phyloP scores from a whole-genome alignment of 2,888 invertebrate species.

The Hyposoter didymator region DNA sequence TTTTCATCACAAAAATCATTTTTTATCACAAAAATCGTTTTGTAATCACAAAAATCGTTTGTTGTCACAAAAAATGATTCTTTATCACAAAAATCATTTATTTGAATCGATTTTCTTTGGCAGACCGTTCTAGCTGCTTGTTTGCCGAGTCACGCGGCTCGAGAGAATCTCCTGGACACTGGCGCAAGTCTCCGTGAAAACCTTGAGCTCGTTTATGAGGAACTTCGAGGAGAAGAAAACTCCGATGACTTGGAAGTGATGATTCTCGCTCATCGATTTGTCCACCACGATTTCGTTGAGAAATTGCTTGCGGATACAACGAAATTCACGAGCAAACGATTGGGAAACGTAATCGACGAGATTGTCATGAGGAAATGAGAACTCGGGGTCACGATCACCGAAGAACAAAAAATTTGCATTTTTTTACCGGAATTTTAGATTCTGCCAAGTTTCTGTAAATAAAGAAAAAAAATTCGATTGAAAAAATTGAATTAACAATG shows the following conservation, averaged over 20 bases:
- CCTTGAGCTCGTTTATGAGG: slow-evolving; percentile 66
- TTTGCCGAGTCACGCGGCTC: slow-evolving; percentile 67
- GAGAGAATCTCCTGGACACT: slow-evolving; percentile 63
- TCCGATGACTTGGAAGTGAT: slow-evolving; percentile 58
- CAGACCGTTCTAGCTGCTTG: slow-evolving; percentile 72
- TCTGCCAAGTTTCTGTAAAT: not conserved
- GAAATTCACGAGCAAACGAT: slow-evolving; percentile 72
- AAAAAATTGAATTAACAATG: not conserved
- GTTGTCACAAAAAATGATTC: not conserved
- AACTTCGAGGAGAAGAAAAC: slow-evolving; percentile 69
- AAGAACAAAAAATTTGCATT: slow-evolving; percentile 7
- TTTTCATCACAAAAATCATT: no score
- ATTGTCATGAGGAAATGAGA: slow-evolving; percentile 20
- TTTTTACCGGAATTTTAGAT: not conserved
- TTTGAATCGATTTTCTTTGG: not conserved
- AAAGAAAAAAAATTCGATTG: not conserved
- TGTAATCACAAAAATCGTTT: not conserved
- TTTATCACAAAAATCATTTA: not conserved
- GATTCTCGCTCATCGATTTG: slow-evolving; percentile 74
- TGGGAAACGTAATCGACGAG: slow-evolving; percentile 52
- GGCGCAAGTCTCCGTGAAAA: slow-evolving; percentile 68
- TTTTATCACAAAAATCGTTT: no score
- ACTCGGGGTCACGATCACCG: not conserved
- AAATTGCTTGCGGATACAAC: slow-evolving; percentile 68
- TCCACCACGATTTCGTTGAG: slow-evolving; percentile 73